Evolutionary conservation across 2,888 invertebrate species (phyloP), one percentile per base, ranked within the genome.

Genomic region (Agrilus biguttatus): DNA sequence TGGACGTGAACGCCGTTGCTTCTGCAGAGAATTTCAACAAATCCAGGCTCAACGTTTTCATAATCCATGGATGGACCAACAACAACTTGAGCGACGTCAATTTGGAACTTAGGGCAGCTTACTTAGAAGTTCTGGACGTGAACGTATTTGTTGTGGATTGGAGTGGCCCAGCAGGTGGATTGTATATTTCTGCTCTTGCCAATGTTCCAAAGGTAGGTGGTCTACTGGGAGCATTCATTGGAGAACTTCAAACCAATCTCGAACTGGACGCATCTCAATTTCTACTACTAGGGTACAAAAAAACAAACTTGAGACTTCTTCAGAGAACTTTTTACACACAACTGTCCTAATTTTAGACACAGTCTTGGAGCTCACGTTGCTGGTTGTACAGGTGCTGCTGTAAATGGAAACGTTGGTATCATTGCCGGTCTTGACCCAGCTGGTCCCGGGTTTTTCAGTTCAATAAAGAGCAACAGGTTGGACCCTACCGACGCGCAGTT

Each of bases 401-500:
- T 55, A 12, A 47, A 51, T 21, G 49, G 51, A 6, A 43, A 54
- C 40, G 50, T 62, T 8, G 51, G 51, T 37, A 47, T 49, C 21
- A 63, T 65, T 33, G 52, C 59, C 42, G 65, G 62, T 38, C 43
- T 65, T 36, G 65, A 65, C 47, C 63, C 64, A 40, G 64, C 65
- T 6, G 49, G 50, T 21, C 62, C 61, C 3, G 42, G 28, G 4
- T 28, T 57, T 2, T 61, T 57, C 45, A 45, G 5, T 47, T 3
- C 45, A 2, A 2, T 36, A 12, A 12, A 12, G 5, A 48, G 52
- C n/a, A 52, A 55, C 38, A 58, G 62, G 36, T 41, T 66, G 23
- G 59, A 62, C 42, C 42, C 50, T 7, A 51, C 51, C 14, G 64
- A 64, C 48, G 65, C 57, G 1, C 44, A 54, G 34, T 58, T 58